phyloP scores from a whole-genome alignment of 2,888 invertebrate species.

The Morpho deidamia region DNA sequence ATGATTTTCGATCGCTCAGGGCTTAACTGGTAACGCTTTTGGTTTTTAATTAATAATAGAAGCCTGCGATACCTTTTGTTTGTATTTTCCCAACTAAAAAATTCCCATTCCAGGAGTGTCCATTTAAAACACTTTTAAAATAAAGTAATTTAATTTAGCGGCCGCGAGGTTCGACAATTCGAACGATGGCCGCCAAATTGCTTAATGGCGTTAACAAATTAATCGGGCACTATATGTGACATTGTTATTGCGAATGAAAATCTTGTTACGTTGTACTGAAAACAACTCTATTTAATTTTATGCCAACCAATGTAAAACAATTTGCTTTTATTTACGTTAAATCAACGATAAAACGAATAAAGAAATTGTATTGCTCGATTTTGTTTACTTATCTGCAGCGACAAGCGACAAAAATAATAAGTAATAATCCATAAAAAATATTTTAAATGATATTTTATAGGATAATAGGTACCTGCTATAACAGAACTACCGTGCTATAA shows the following conservation, averaged over 20 bases:
- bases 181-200: constrained; percentile 26
- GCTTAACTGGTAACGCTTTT: constrained; percentile 56
- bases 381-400: no score
- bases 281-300: constrained; percentile 12
- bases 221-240: constrained; percentile 23
- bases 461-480: no score
- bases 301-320: constrained; percentile 3
- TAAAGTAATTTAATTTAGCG: constrained; percentile 38
- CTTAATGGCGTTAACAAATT: constrained; percentile 25
- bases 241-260: constrained; percentile 15
- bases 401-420: no score
- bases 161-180: constrained; percentile 22
- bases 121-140: constrained; percentile 34
- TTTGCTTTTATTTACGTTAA: neutral
- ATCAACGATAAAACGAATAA: no score
- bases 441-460: no score
- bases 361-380: no score
- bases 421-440: no score
- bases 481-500: no score
- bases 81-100: constrained; percentile 38
- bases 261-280: constrained; percentile 17
- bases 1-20: constrained; percentile 52
- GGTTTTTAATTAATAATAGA: constrained; percentile 70
- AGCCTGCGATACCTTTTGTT: constrained; percentile 37
- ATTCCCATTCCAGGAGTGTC: constrained; percentile 32